Base-by-base conservation (phyloP, 2,888 invertebrate species). In the Arge pagana region DNA sequence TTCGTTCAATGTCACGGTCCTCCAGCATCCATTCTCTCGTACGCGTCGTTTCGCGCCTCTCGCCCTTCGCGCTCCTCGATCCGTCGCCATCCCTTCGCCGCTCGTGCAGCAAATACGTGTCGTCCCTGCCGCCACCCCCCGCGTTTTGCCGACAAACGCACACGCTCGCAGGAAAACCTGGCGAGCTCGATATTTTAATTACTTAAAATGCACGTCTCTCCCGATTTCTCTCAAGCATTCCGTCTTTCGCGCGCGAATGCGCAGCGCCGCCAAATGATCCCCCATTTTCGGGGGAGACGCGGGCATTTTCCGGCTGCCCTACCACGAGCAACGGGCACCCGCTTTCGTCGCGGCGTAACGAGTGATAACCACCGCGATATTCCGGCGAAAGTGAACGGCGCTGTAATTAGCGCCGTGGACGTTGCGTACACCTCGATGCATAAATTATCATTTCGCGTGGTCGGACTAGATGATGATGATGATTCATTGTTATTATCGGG, bases 1-100 rank as follows among this genome's bases (percentile, higher is more conserved):
- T 13, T 41, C 31, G 43, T 45, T 51, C 51, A 51, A 51, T 51
- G 51, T 51, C 51, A 51, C 33, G 51, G 51, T 43, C 42, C 35
- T 51, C 30, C 42, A 30, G 19, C 42, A 30, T 42, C 42, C 42
- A 42, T 42, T 42, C 51, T 43, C 43, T 33, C 40, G 18, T 15
- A 13, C 36, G 33, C 31, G 26, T 42, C 21, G 26, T 24, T 37
- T 19, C 37, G 10, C 16, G n/a, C 18, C 18, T n/a, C n/a, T n/a
- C n/a, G n/a, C n/a, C n/a, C n/a, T n/a, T n/a, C n/a, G n/a, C n/a
- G n/a, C 40, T n/a, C 26, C 40, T 15, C 15, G 1, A 10, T 26
- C 8, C 37, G 16, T n/a, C 37, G 21, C 18, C 30, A 28, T 19
- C 42, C 42, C 15, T 19, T 19, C 13, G 3, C 19, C 42, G 15